These are phyloP conservation scores for Danio kyathit DNA, from an alignment of 2,797 vertebrate genomes.

Conservation along the genomic window DNA sequence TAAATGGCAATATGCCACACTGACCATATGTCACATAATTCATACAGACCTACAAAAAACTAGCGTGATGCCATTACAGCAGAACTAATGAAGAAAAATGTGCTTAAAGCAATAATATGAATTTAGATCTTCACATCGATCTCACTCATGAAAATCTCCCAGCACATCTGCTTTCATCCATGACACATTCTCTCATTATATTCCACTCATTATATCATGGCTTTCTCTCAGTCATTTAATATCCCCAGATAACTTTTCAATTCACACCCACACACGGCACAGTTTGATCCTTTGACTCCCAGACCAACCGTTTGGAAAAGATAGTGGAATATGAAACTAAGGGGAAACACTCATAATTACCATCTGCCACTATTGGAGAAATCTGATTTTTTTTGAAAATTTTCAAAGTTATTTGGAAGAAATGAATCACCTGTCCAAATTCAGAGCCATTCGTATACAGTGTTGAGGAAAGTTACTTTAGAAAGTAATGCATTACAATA, in stretches of 20 bases:
- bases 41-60: neutral
- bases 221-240: constrained; percentile 15
- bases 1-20: neutral
- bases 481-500: no score
- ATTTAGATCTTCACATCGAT: neutral
- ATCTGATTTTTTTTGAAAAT: constrained; percentile 12
- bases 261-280: constrained; percentile 20
- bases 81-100: neutral
- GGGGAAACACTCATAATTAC: constrained; percentile 35
- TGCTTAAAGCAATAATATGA: neutral
- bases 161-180: neutral
- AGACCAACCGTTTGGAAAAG: constrained; percentile 35
- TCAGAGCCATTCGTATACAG: no score
- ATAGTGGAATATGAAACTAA: constrained; percentile 22
- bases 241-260: constrained; percentile 35
- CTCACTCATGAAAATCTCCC: neutral
- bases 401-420: no score
- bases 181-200: constrained; percentile 1
- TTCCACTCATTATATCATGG: constrained; percentile 41
- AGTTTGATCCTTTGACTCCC: constrained; percentile 38
- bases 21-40: neutral
- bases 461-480: no score
- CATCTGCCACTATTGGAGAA: constrained; percentile 34
- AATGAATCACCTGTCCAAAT: no score
- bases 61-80: neutral